phyloP scores from a whole-genome alignment of 2,113 vertebrate species.

The Eonycteris spelaea region DNA sequence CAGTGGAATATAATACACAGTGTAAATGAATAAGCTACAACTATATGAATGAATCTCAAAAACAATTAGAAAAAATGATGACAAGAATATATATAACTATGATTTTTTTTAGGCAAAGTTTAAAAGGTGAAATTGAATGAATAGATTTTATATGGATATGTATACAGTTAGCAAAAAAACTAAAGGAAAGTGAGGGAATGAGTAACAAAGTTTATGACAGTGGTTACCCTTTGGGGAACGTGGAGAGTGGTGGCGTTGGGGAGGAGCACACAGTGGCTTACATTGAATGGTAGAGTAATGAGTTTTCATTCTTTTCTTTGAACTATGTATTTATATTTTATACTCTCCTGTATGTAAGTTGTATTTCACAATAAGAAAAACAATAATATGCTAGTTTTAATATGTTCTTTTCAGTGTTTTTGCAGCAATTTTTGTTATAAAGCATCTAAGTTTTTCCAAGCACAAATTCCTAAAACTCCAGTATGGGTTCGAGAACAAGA shows the following conservation, averaged over 20 bases:
- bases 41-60: background rate
- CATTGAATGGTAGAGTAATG: background rate
- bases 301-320: background rate
- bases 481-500: slow-evolving; percentile 93
- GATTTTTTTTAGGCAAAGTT: slow-evolving; percentile 20
- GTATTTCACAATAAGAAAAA: background rate
- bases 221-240: background rate
- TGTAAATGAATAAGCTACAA: background rate
- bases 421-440: slow-evolving; percentile 97
- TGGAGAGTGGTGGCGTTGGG: background rate
- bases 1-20: background rate
- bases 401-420: slow-evolving; percentile 85
- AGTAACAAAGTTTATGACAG: background rate
- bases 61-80: slow-evolving; percentile 13
- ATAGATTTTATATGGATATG: background rate
- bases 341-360: background rate
- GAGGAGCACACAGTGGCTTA: background rate
- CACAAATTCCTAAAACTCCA: slow-evolving; percentile 92
- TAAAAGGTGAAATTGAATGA: background rate
- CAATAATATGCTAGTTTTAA: background rate
- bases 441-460: slow-evolving; percentile 94
- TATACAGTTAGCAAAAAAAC: background rate
- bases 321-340: slow-evolving; percentile 9
- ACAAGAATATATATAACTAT: background rate
- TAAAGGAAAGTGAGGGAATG: background rate